These are phyloP conservation scores for Metaphire vulgaris DNA, from an alignment of 1,140 invertebrate genomes.

Conservation along the genomic window DNA sequence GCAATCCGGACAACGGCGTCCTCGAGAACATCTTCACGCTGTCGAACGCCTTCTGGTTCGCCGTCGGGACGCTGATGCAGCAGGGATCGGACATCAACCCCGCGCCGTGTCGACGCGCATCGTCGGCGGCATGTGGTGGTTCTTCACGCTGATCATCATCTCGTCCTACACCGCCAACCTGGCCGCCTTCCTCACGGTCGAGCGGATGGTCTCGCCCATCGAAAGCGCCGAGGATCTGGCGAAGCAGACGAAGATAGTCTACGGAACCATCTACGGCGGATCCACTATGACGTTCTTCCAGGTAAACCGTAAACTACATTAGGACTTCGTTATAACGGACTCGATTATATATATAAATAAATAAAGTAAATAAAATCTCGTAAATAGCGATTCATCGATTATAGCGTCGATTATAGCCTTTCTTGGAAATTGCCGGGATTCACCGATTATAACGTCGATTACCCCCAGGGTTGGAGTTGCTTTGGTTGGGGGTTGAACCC, in stretches of 20 bases:
- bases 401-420: too few species aligned
- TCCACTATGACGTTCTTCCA: slow-evolving; percentile 85
- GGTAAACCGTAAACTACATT: too few species aligned
- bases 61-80: slow-evolving; percentile 52
- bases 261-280: slow-evolving; percentile 76
- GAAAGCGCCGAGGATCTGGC: slow-evolving; percentile 88
- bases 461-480: too few species aligned
- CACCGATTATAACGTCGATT: too few species aligned
- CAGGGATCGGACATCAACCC: slow-evolving; percentile 52
- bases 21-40: slow-evolving; percentile 61
- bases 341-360: too few species aligned
- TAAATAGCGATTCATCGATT: too few species aligned
- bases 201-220: slow-evolving; percentile 89
- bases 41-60: slow-evolving; percentile 53
- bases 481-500: too few species aligned
- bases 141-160: slow-evolving; percentile 95
- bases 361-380: too few species aligned
- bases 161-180: slow-evolving; percentile 99
- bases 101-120: slow-evolving; percentile 78
- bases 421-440: too few species aligned
- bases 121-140: slow-evolving; percentile 97
- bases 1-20: slow-evolving; percentile 55
- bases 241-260: slow-evolving; percentile 90
- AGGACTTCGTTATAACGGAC: too few species aligned
- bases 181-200: slow-evolving; percentile 88